Evolutionary conservation across 2,113 vertebrate genomes (phyloP).

Genomic region (Syngnathus scovelli): DNA sequence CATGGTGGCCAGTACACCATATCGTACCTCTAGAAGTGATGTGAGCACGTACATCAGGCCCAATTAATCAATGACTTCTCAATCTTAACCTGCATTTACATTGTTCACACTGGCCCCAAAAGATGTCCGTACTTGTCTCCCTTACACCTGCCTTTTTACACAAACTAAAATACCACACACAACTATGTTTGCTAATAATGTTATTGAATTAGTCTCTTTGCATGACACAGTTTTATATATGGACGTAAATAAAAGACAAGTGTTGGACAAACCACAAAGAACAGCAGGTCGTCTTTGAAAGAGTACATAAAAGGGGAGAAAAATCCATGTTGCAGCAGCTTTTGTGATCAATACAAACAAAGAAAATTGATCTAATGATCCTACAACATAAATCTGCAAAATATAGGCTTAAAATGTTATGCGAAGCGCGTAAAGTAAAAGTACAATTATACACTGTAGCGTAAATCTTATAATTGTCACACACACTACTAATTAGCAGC

Average conservation of each 20-base stretch:
- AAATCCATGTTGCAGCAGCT: conserved; percentile 42
- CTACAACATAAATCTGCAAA: conserved; percentile 48
- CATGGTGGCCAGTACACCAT: no score
- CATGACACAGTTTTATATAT: no score
- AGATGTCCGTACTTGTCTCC: no score
- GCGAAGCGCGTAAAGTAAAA: conserved; percentile 13
- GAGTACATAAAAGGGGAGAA: conserved; percentile 18
- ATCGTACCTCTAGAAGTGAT: no score
- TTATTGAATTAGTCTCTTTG: no score
- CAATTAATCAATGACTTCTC: no score
- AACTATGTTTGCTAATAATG: no score
- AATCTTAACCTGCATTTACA: no score
- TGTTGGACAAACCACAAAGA: background rate
- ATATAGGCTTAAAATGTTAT: conserved; percentile 14
- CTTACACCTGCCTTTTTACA: no score
- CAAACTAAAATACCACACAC: no score
- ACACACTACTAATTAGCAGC: conserved; percentile 37
- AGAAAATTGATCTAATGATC: conserved; percentile 58
- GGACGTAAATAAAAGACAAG: background rate
- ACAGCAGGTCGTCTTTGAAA: conserved; percentile 4
- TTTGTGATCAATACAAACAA: conserved; percentile 62
- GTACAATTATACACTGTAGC: background rate
- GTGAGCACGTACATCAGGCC: no score
- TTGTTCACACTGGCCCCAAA: no score
- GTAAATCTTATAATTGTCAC: background rate